Evolutionary conservation across 2,113 vertebrate genomes (phyloP).

Genomic region (Deroptyus accipitrinus): DNA sequence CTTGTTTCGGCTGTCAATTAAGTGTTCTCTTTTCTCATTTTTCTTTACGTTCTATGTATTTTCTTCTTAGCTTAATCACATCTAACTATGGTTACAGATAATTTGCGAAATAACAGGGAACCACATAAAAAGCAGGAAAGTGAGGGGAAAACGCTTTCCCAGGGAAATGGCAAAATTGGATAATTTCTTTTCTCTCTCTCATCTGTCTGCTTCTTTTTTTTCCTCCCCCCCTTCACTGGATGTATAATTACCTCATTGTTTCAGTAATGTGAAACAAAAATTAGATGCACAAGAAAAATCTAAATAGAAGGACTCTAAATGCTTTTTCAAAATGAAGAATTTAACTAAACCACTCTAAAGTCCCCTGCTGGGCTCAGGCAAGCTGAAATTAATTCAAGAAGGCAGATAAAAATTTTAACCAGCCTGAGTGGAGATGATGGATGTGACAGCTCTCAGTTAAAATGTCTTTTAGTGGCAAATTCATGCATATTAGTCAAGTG

Average conservation of each 20-base stretch:
- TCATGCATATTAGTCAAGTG: slow-evolving; percentile 80
- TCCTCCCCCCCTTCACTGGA: neutral
- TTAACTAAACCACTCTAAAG: slow-evolving; percentile 78
- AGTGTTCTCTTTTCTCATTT: neutral
- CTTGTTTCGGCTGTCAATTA: neutral
- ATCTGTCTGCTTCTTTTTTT: neutral
- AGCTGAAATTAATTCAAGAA: slow-evolving; percentile 86
- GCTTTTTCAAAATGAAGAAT: slow-evolving; percentile 76
- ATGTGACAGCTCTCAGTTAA: slow-evolving; percentile 86
- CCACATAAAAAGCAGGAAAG: slow-evolving; percentile 6
- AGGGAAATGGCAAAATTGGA: slow-evolving; percentile 49
- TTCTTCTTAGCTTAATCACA: slow-evolving; percentile 31
- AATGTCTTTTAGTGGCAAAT: slow-evolving; percentile 84
- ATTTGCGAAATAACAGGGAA: slow-evolving; percentile 53
- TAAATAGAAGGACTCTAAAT: slow-evolving; percentile 68
- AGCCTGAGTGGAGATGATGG: slow-evolving; percentile 79
- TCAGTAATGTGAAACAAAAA: slow-evolving; percentile 71
- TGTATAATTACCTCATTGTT: slow-evolving; percentile 72
- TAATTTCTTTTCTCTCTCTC: slow-evolving; percentile 40
- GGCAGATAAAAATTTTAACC: slow-evolving; percentile 86
- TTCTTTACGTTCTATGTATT: slow-evolving; percentile 1
- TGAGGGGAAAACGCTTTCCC: slow-evolving; percentile 16
- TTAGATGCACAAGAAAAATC: slow-evolving; percentile 65
- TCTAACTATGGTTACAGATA: neutral
- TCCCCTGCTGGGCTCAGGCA: slow-evolving; percentile 82